Evolutionary conservation across 2,113 vertebrate species (phyloP).

Genomic region (Neolamprologus brichardi): DNA sequence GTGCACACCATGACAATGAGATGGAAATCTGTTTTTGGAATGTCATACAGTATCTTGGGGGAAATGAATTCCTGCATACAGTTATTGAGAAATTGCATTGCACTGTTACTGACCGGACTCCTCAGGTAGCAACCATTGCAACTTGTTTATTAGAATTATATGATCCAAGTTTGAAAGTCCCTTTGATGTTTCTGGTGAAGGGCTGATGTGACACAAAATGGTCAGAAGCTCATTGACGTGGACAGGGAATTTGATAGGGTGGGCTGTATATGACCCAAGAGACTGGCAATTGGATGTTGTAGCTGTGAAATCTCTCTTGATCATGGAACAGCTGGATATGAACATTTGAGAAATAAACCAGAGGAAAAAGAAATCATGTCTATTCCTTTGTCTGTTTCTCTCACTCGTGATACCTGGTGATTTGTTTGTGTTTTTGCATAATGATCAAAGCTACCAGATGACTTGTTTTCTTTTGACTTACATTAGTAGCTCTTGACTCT

Average conservation of each 20-base stretch:
- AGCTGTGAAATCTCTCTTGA: slow-evolving; percentile 16
- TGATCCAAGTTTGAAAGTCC: slow-evolving; percentile 7
- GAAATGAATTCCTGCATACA: neutral
- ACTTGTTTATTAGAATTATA: slow-evolving; percentile 4
- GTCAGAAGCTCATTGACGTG: neutral
- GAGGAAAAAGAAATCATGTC: neutral
- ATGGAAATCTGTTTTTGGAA: slow-evolving; percentile 42
- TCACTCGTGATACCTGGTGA: neutral
- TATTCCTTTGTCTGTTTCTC: neutral
- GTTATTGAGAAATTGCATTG: neutral
- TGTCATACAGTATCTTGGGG: slow-evolving; percentile 14
- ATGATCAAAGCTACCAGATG: neutral
- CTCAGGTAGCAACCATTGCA: neutral
- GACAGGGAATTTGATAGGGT: neutral
- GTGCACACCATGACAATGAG: neutral
- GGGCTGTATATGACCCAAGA: neutral
- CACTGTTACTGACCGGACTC: neutral
- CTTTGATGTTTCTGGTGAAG: slow-evolving; percentile 4
- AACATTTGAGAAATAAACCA: slow-evolving; percentile 1
- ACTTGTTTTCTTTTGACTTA: neutral
- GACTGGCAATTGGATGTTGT: neutral
- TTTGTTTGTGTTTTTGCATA: neutral
- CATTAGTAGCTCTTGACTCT: neutral
- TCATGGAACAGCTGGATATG: slow-evolving; percentile 22
- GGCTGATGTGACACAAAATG: slow-evolving; percentile 21